phyloP scores from a whole-genome alignment of 2,888 invertebrate species.

The Dryococelus australis region DNA sequence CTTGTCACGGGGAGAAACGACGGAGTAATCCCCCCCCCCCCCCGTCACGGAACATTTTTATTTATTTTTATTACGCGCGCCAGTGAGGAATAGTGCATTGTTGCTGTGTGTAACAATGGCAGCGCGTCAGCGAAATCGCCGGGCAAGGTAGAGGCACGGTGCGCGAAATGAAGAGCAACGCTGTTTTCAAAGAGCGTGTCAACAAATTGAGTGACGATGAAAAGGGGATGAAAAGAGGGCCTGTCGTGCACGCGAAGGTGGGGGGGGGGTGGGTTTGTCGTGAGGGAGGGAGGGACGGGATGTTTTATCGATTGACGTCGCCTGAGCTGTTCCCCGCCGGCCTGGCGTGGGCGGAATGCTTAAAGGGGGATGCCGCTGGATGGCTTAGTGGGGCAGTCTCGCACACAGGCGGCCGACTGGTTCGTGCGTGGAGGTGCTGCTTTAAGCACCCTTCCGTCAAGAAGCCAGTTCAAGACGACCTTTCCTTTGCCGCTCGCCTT shows the following conservation, averaged over 20 bases:
- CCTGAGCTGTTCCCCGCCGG: background rate
- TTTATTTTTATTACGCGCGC: background rate
- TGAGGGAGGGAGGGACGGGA: background rate
- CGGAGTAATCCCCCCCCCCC: background rate
- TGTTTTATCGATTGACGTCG: background rate
- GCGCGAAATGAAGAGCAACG: background rate
- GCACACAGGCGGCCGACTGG: no score
- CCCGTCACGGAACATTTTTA: no score
- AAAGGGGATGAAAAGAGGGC: no score
- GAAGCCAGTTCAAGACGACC: no score
- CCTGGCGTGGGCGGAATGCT: background rate
- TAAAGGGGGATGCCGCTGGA: background rate
- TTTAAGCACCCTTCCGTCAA: no score
- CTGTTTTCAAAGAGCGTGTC: background rate
- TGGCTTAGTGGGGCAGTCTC: background rate
- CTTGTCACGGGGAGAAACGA: background rate
- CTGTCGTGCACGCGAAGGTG: no score
- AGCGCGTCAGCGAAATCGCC: background rate
- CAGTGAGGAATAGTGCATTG: background rate
- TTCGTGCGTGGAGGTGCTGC: no score
- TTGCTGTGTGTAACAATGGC: background rate
- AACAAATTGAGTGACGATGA: background rate
- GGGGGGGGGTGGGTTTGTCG: background rate
- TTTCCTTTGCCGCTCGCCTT: no score
- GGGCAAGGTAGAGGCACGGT: background rate